Percentiles rank a stretch among this genome's conserved stretches.
Evolutionary conservation across 64 coral and sea anemone genomes (phyloP).

Genomic region (Montipora efflorescens): DNA sequence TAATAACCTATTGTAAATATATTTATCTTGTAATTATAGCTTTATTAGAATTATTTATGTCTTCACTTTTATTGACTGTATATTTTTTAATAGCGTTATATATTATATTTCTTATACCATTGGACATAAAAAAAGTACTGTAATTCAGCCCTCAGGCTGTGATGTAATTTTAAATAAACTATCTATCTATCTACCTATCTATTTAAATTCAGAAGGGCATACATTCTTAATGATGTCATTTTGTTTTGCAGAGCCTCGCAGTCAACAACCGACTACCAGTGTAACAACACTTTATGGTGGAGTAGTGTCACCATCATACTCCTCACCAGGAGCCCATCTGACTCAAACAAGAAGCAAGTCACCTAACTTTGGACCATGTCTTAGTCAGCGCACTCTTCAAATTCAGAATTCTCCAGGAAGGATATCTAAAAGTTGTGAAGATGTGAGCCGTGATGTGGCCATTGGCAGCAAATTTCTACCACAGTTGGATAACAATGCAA

Average conservation of each 20-base stretch:
- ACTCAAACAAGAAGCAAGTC: constrained; percentile 47
- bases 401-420: constrained; percentile 17
- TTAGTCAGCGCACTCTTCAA: constrained; percentile 9
- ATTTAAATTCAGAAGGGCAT: too few relatives aligned
- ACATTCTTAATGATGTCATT: too few relatives aligned
- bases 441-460: constrained; percentile 23
- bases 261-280: not conserved
- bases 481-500: not conserved
- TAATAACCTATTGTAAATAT: too few relatives aligned
- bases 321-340: not conserved
- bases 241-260: constrained; percentile 4
- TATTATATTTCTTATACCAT: too few relatives aligned
- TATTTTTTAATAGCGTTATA: too few relatives aligned
- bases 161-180: too few relatives aligned
- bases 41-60: too few relatives aligned
- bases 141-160: too few relatives aligned
- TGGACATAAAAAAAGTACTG: too few relatives aligned
- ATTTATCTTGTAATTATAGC: too few relatives aligned
- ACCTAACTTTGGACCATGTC: constrained; percentile 32
- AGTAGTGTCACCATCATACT: not conserved
- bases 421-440: constrained; percentile 73
- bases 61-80: too few relatives aligned
- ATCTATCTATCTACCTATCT: too few relatives aligned
- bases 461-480: constrained; percentile 19
- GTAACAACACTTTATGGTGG: constrained; percentile 3